phyloP scores from a whole-genome alignment of 2,888 invertebrate genomes.

The Sphecodes monilicornis region DNA sequence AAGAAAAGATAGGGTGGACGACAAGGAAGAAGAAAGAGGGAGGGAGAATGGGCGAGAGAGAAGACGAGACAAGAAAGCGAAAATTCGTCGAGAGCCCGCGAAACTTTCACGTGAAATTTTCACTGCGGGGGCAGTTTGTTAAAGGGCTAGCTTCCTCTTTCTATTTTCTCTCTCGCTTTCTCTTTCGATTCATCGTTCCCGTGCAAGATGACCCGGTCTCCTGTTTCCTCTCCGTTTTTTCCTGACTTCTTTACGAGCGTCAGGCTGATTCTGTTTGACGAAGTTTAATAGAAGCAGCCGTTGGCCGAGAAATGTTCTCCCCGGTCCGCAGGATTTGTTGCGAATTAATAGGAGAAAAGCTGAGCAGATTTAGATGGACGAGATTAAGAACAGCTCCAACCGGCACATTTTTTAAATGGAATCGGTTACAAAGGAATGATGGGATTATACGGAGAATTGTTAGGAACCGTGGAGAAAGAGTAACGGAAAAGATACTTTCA shows the following conservation, averaged over 20 bases:
- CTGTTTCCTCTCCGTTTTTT: not conserved
- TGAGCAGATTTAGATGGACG: not conserved
- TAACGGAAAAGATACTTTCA: not conserved
- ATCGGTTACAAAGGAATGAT: not conserved
- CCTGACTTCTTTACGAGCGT: not conserved
- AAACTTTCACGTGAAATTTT: constrained; percentile 41
- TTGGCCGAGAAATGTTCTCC: not conserved
- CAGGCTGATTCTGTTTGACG: not conserved
- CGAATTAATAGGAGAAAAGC: not conserved
- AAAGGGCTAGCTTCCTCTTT: not conserved
- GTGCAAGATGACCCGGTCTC: not conserved
- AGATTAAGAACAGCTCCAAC: not conserved
- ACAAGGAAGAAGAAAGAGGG: not conserved
- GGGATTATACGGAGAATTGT: not conserved
- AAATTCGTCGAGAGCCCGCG: not conserved
- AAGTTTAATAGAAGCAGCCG: not conserved
- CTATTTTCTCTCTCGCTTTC: not conserved
- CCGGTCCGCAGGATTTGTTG: not conserved
- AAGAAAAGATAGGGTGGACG: not conserved
- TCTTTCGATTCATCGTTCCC: not conserved
- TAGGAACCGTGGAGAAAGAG: not conserved
- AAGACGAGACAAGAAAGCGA: not conserved
- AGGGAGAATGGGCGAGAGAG: not conserved
- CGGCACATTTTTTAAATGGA: not conserved
- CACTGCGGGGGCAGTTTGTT: constrained; percentile 29